These are phyloP conservation scores for Apostichopus parvimensis DNA, from an alignment of 35 echinoderm and acorn worm genomes.

Conservation along the genomic window DNA sequence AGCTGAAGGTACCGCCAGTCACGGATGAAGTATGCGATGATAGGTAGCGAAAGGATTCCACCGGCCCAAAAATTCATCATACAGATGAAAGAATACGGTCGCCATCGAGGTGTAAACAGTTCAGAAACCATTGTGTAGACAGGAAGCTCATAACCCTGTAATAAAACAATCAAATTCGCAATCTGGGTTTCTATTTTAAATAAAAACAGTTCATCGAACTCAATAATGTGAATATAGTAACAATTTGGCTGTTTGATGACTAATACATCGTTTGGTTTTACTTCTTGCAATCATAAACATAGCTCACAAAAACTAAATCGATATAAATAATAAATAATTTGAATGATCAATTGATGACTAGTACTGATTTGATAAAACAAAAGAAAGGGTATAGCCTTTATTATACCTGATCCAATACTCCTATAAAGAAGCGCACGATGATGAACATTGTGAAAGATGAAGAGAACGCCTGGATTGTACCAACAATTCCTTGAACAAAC, in stretches of 20 bases:
- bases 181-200: too few relatives aligned
- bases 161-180: not conserved
- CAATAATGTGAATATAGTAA: too few relatives aligned
- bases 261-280: too few relatives aligned
- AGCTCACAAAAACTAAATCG: too few relatives aligned
- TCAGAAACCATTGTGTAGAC: slow-evolving; percentile 53
- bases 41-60: slow-evolving; percentile 45
- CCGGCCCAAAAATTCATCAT: slow-evolving; percentile 48
- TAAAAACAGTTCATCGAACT: too few relatives aligned
- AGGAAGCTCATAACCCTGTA: slow-evolving; percentile 40
- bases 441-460: slow-evolving; percentile 18
- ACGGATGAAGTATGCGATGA: slow-evolving; percentile 40
- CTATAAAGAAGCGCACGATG: not conserved
- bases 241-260: too few relatives aligned
- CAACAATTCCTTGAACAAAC: slow-evolving; percentile 21
- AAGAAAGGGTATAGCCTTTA: too few relatives aligned
- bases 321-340: too few relatives aligned
- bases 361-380: too few relatives aligned
- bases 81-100: slow-evolving; percentile 26
- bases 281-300: too few relatives aligned
- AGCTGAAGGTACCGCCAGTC: slow-evolving; percentile 60
- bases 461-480: not conserved
- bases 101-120: slow-evolving; percentile 54
- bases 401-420: slow-evolving; percentile 37
- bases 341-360: too few relatives aligned